phyloP scores from a whole-genome alignment of 2,888 invertebrate genomes.

The Sinelater perroti region DNA sequence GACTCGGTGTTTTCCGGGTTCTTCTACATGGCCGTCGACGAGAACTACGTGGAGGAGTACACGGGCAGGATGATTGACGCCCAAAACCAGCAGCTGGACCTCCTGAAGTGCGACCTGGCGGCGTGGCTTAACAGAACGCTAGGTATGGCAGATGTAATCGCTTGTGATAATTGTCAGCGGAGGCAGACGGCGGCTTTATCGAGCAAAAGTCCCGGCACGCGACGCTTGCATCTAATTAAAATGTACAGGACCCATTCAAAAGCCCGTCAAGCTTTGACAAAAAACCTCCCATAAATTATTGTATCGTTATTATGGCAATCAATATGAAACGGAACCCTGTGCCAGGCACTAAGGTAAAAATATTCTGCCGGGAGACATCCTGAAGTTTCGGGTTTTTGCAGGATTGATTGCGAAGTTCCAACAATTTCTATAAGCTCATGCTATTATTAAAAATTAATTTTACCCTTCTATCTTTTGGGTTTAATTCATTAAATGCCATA shows the following conservation, averaged over 20 bases:
- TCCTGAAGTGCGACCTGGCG: conserved; percentile 85
- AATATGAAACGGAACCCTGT: conserved; percentile 34
- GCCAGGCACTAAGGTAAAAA: conserved; percentile 38
- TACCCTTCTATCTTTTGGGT: too few relatives aligned
- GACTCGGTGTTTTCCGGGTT: conserved; percentile 63
- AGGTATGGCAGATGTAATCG: conserved; percentile 67
- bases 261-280: conserved; percentile 4
- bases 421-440: too few relatives aligned
- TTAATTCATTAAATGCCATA: too few relatives aligned
- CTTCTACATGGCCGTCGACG: conserved; percentile 49
- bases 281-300: too few relatives aligned
- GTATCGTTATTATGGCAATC: conserved; percentile 33
- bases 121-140: conserved; percentile 89
- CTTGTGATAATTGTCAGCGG: too few relatives aligned
- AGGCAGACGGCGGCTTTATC: too few relatives aligned
- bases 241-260: background rate
- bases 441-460: too few relatives aligned
- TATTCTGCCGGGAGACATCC: conserved; percentile 2
- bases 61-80: conserved; percentile 78
- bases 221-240: background rate
- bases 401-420: too few relatives aligned
- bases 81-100: conserved; percentile 81
- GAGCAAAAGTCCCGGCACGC: too few relatives aligned
- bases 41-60: conserved; percentile 62
- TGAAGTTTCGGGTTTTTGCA: too few relatives aligned